A percentile compares a stretch with the other conserved stretches of the same genome.
Evolutionary conservation across 2,888 invertebrate species (phyloP).

Genomic region (Eilema depressum): DNA sequence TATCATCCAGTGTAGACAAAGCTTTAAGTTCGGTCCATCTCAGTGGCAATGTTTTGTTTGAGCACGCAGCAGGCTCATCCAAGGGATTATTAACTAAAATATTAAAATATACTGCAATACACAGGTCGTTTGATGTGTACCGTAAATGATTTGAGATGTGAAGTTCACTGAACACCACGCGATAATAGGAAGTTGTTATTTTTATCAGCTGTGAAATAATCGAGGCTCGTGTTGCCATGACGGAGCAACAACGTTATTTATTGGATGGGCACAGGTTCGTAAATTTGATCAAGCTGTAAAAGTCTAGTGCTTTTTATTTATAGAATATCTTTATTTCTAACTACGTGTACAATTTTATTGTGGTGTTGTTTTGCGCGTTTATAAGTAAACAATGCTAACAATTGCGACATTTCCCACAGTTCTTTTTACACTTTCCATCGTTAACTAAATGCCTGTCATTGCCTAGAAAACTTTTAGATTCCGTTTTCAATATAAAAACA

Average conservation of each 20-base stretch:
- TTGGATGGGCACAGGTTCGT: slow-evolving; percentile 60
- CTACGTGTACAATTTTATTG: slow-evolving; percentile 7
- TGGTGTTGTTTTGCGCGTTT: slow-evolving; percentile 44
- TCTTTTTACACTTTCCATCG: slow-evolving; percentile 56
- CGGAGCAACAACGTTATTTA: slow-evolving; percentile 65
- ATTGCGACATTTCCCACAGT: slow-evolving; percentile 54
- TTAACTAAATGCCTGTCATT: slow-evolving; percentile 38
- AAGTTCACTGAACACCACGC: slow-evolving; percentile 6
- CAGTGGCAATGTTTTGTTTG: slow-evolving; percentile 59
- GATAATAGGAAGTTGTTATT: slow-evolving; percentile 31
- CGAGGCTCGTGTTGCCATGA: slow-evolving; percentile 54
- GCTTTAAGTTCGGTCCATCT: slow-evolving; percentile 70
- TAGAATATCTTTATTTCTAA: slow-evolving; percentile 16
- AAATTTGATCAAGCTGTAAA: slow-evolving; percentile 5
- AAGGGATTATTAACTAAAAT: slow-evolving; percentile 30
- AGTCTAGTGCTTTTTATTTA: slow-evolving; percentile 3
- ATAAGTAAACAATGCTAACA: slow-evolving; percentile 47
- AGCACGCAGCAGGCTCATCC: slow-evolving; percentile 52
- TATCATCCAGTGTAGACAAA: slow-evolving; percentile 67
- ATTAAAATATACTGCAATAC: slow-evolving; percentile 20
- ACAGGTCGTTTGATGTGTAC: slow-evolving; percentile 10
- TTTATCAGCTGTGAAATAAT: slow-evolving; percentile 45
- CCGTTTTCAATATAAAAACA: slow-evolving; percentile 15
- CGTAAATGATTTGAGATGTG: background rate
- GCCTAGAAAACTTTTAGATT: slow-evolving; percentile 42